Evolutionary conservation across 37 sponge, comb jelly and placozoan species (phyloP).

Genomic region (Chondrosia reniformis): DNA sequence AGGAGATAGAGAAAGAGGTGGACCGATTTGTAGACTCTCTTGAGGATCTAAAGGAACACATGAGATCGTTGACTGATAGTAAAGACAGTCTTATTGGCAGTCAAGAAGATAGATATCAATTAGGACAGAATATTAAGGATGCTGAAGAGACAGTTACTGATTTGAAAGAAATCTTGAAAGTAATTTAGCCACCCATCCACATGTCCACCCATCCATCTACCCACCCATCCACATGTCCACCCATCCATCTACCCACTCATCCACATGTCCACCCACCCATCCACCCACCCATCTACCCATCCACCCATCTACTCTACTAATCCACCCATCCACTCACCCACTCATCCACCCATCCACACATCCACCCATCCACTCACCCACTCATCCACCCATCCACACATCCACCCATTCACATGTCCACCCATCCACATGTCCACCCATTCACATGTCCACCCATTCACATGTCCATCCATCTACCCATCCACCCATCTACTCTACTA

Average conservation of each 20-base stretch:
- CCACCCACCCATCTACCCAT: background rate
- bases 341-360: background rate
- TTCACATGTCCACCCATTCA: background rate
- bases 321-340: background rate
- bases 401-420: background rate
- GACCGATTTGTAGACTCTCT: slow-evolving; percentile 13
- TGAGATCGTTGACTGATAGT: background rate
- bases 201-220: background rate
- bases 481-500: no score
- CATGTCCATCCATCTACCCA: background rate
- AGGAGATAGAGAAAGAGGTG: slow-evolving; percentile 3
- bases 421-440: background rate
- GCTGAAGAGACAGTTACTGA: background rate
- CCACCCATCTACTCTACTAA: no score
- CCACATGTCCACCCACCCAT: background rate
- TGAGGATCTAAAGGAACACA: background rate
- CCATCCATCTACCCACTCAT: no score
- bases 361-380: background rate
- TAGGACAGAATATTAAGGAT: background rate
- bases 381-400: no score
- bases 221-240: background rate
- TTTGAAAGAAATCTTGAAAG: background rate
- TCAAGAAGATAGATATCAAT: background rate
- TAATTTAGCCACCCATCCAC: background rate
- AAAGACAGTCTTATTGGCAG: background rate